A percentile compares a stretch with the other conserved stretches of the same genome.
These are phyloP conservation scores for Stictocephala bisonia DNA, from an alignment of 2,888 invertebrate species.

Conservation along the genomic window DNA sequence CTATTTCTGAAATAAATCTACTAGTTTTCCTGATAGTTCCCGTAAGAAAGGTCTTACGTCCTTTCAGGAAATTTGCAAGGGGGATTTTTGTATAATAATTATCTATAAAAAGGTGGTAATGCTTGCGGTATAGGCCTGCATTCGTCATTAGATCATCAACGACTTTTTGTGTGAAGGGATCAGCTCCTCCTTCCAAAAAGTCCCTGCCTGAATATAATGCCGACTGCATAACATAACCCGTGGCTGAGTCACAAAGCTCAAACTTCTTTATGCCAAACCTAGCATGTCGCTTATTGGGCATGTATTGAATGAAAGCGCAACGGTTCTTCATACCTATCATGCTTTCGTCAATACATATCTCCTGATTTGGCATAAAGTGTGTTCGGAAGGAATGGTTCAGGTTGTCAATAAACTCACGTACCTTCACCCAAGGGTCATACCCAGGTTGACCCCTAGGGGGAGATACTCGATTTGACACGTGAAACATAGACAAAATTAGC, in stretches of 20 bases:
- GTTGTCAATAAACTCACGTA: slow-evolving; percentile 9
- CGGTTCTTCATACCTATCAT: slow-evolving; percentile 32
- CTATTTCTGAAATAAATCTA: too few species aligned
- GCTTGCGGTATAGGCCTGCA: not conserved
- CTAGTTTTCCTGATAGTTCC: slow-evolving; percentile 29
- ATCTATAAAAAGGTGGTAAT: not conserved
- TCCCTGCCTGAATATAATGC: slow-evolving; percentile 18
- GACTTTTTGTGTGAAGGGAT: slow-evolving; percentile 31
- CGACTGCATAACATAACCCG: not conserved
- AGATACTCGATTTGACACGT: not conserved
- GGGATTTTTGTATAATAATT: slow-evolving; percentile 29
- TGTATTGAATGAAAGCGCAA: slow-evolving; percentile 38
- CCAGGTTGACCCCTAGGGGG: slow-evolving; percentile 21
- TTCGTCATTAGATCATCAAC: not conserved
- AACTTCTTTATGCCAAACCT: slow-evolving; percentile 35
- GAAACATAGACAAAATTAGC: slow-evolving; percentile 27
- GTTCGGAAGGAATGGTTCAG: slow-evolving; percentile 1
- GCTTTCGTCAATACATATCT: slow-evolving; percentile 13
- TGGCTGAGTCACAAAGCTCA: slow-evolving; percentile 20
- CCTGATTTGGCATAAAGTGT: slow-evolving; percentile 20
- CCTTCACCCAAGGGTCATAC: slow-evolving; percentile 5
- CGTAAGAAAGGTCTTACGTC: slow-evolving; percentile 5
- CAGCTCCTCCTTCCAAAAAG: not conserved
- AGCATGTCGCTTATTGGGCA: slow-evolving; percentile 21
- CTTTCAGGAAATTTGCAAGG: not conserved